Evolutionary conservation across 2,797 vertebrate species (phyloP).

Genomic region (Ficedula albicollis): DNA sequence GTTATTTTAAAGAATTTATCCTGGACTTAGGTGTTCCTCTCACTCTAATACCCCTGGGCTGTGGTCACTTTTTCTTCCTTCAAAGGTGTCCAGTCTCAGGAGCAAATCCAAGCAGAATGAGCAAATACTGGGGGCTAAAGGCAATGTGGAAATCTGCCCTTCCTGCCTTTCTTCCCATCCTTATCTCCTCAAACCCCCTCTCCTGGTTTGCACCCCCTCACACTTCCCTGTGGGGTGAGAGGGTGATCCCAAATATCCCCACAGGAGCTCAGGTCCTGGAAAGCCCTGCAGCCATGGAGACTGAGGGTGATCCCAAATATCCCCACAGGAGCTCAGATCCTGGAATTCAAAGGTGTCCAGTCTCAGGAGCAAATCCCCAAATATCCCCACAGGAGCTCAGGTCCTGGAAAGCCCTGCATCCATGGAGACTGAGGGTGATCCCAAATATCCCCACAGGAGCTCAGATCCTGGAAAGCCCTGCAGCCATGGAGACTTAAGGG

Average conservation of each 20-base stretch:
- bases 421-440: neutral
- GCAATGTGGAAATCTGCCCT: neutral
- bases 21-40: neutral
- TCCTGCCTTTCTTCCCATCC: neutral
- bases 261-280: neutral
- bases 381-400: too few relatives aligned
- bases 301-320: neutral
- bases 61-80: neutral
- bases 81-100: neutral
- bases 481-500: fast-evolving
- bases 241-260: neutral
- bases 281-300: neutral
- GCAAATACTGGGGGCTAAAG: neutral
- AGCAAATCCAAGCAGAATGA: neutral
- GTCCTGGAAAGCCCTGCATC: neutral
- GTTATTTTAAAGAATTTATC: neutral
- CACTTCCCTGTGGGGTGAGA: fast-evolving
- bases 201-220: neutral
- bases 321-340: too few relatives aligned
- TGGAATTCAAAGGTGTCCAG: too few relatives aligned
- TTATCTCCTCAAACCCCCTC: neutral
- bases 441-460: neutral
- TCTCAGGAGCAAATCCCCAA: too few relatives aligned
- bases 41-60: neutral
- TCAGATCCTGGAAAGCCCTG: too few relatives aligned